Conservation (phyloP, 2,888 invertebrate genomes). For the Apocheima hispidaria region DNA sequence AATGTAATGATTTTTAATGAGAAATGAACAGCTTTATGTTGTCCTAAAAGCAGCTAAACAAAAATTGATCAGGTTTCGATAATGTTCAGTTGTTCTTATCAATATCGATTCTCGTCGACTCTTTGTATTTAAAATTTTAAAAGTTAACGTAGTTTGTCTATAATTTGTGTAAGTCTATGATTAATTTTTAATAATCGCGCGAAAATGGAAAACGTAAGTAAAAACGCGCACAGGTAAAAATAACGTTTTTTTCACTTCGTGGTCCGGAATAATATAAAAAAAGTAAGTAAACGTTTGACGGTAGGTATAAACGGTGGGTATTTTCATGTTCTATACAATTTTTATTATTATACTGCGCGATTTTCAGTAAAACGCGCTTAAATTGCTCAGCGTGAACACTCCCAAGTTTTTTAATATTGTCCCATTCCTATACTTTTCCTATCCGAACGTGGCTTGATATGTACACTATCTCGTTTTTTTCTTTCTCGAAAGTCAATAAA, state of each 20-base stretch:
- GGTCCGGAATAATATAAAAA: slow-evolving; percentile 37
- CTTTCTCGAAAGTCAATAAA: too few relatives aligned
- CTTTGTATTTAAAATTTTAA: slow-evolving; percentile 16
- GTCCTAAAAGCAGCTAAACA: neutral
- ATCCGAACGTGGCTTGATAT: neutral
- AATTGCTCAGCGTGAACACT: neutral
- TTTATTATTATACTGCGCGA: slow-evolving; percentile 36
- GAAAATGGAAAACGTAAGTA: slow-evolving; percentile 40
- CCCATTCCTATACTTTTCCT: neutral
- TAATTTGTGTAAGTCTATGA: slow-evolving; percentile 35
- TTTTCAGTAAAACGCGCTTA: slow-evolving; percentile 7
- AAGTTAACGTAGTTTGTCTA: slow-evolving; percentile 36
- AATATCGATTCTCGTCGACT: slow-evolving; percentile 5
- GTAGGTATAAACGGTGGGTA: slow-evolving; percentile 74
- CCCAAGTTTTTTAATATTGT: neutral
- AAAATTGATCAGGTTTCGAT: slow-evolving; percentile 1
- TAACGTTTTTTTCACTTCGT: slow-evolving; percentile 40
- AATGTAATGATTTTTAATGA: slow-evolving; percentile 2
- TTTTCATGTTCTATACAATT: slow-evolving; percentile 42
- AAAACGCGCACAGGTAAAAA: slow-evolving; percentile 46
- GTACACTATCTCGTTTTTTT: too few relatives aligned
- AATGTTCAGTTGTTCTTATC: neutral
- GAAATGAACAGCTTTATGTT: neutral
- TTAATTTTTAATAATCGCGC: slow-evolving; percentile 35
- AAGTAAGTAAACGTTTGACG: slow-evolving; percentile 54